Percentiles rank a stretch among this genome's conserved stretches.
These are phyloP conservation scores for Enhydra lutris DNA, from an alignment of 2,113 vertebrate species.

Conservation along the genomic window DNA sequence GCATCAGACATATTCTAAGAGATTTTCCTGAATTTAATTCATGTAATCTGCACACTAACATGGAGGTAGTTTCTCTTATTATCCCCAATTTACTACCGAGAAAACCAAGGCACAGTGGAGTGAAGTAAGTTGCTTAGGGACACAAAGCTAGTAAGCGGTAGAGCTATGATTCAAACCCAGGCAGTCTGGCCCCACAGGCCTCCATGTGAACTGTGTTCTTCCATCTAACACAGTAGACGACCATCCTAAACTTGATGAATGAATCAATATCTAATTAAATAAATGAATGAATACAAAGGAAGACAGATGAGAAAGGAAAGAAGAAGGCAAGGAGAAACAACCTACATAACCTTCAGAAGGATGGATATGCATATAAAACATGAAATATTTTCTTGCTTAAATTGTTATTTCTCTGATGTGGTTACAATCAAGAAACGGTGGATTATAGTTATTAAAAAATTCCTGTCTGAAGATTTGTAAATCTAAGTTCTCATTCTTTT, in stretches of 20 bases:
- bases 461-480: not conserved
- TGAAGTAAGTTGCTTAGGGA: not conserved
- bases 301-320: not conserved
- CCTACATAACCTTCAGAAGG: not conserved
- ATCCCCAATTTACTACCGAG: not conserved
- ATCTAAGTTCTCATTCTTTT: constrained; percentile 5
- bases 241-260: not conserved
- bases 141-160: not conserved
- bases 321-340: not conserved
- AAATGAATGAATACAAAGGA: not conserved
- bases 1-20: not conserved
- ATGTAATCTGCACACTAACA: not conserved
- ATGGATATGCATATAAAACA: not conserved
- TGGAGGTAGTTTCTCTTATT: not conserved
- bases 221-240: not conserved
- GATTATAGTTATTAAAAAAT: not conserved
- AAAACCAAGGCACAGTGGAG: not conserved
- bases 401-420: not conserved
- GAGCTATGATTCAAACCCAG: not conserved
- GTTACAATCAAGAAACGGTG: not conserved
- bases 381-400: not conserved
- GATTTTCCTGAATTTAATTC: not conserved
- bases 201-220: not conserved
- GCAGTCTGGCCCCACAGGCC: not conserved
- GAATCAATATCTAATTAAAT: not conserved